These are phyloP conservation scores for Dromius quadrimaculatus DNA, from an alignment of 2,888 invertebrate genomes.

Conservation along the genomic window DNA sequence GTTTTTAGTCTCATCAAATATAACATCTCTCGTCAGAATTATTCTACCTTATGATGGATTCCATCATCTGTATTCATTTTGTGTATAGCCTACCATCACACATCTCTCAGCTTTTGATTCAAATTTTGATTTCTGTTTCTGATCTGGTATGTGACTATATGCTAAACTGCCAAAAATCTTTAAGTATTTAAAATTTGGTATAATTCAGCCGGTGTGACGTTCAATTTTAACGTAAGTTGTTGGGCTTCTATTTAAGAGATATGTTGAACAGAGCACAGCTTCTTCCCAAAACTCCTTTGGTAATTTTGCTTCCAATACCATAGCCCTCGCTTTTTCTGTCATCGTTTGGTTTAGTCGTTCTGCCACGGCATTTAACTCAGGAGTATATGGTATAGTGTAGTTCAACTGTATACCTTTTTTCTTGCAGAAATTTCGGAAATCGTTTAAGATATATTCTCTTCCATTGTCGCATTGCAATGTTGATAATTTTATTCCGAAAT, in stretches of 20 bases:
- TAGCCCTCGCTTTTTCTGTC: slow-evolving; percentile 58
- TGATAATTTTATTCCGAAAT: not conserved
- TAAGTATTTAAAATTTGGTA: slow-evolving; percentile 55
- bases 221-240: slow-evolving; percentile 53
- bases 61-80: no score
- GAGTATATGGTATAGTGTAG: slow-evolving; percentile 59
- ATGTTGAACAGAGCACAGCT: slow-evolving; percentile 57
- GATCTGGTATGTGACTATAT: slow-evolving; percentile 54
- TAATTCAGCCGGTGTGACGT: slow-evolving; percentile 54
- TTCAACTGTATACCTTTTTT: slow-evolving; percentile 59
- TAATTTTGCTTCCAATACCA: slow-evolving; percentile 54
- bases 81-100: slow-evolving; percentile 30
- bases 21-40: no score
- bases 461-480: not conserved
- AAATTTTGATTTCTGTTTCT: slow-evolving; percentile 55
- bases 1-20: not conserved
- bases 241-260: slow-evolving; percentile 57
- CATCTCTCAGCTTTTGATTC: slow-evolving; percentile 49
- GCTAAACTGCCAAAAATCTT: slow-evolving; percentile 55
- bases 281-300: slow-evolving; percentile 62
- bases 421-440: slow-evolving; percentile 53
- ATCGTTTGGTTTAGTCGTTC: slow-evolving; percentile 59
- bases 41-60: no score
- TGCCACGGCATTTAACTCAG: slow-evolving; percentile 60
- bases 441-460: slow-evolving; percentile 28